These are phyloP conservation scores for Mustela lutreola DNA, from an alignment of 2,113 vertebrate species.

Conservation along the genomic window DNA sequence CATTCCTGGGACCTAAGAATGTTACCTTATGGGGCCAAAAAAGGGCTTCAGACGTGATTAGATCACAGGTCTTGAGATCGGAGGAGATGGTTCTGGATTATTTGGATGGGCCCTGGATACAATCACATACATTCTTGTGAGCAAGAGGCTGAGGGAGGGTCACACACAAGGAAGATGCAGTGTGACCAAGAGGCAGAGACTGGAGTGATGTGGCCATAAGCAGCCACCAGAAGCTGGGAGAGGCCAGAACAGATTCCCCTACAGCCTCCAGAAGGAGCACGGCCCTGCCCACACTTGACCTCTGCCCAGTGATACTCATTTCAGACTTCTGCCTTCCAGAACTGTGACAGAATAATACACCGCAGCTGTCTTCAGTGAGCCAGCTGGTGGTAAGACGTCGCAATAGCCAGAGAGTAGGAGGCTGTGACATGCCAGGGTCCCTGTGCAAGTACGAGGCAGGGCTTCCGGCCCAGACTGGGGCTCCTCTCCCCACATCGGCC, in stretches of 20 bases:
- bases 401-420: background rate
- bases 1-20: background rate
- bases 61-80: background rate
- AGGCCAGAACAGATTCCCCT: background rate
- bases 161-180: background rate
- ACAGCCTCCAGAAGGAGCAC: rapidly evolving
- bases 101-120: background rate
- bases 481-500: background rate
- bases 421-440: background rate
- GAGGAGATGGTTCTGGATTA: background rate
- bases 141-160: background rate
- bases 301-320: background rate
- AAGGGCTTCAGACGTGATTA: background rate
- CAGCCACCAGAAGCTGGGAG: background rate
- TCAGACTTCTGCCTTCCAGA: background rate
- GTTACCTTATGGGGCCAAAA: background rate
- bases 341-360: background rate
- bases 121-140: background rate
- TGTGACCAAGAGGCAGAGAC: background rate
- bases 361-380: background rate
- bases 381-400: rapidly evolving
- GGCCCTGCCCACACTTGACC: background rate
- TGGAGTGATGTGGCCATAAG: background rate
- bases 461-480: background rate
- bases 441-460: background rate